Conservation (phyloP, 2,888 invertebrate genomes). For the Hyles lineata region DNA sequence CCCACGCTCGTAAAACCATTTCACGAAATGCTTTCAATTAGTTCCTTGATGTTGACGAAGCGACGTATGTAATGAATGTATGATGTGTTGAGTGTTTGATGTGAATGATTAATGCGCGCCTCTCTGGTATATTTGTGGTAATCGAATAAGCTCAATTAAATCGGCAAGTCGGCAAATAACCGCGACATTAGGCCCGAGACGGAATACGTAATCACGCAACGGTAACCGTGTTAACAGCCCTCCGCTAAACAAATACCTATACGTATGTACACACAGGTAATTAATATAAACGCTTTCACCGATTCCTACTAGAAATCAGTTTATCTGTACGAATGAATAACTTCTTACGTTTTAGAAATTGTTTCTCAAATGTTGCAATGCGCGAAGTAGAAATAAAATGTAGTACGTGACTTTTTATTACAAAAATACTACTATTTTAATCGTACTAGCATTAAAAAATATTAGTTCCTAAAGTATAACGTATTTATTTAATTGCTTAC, state of each 20-base stretch:
- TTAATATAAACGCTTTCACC: neutral
- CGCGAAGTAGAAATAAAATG: no score
- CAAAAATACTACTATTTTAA: no score
- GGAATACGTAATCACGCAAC: conserved; percentile 68
- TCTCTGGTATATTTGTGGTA: conserved; percentile 60
- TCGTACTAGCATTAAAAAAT: no score
- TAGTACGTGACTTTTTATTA: no score
- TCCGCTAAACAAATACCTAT: conserved; percentile 41
- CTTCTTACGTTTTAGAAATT: no score
- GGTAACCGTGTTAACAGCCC: conserved; percentile 56
- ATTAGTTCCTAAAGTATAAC: no score
- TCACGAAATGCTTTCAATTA: conserved; percentile 83
- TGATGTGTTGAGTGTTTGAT: conserved; percentile 46
- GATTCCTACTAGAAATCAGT: neutral
- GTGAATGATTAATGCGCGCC: conserved; percentile 55
- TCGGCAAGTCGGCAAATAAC: conserved; percentile 63
- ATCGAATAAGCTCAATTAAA: conserved; percentile 64
- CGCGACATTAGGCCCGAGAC: conserved; percentile 60
- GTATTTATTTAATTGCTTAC: no score
- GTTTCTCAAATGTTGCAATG: no score
- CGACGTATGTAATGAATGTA: conserved; percentile 27
- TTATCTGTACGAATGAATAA: neutral
- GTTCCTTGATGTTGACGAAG: conserved; percentile 37
- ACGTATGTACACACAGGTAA: conserved; percentile 22
- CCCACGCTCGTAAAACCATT: conserved; percentile 85